phyloP scores from a whole-genome alignment of 2,888 invertebrate species.

The Eubasilissa splendida region DNA sequence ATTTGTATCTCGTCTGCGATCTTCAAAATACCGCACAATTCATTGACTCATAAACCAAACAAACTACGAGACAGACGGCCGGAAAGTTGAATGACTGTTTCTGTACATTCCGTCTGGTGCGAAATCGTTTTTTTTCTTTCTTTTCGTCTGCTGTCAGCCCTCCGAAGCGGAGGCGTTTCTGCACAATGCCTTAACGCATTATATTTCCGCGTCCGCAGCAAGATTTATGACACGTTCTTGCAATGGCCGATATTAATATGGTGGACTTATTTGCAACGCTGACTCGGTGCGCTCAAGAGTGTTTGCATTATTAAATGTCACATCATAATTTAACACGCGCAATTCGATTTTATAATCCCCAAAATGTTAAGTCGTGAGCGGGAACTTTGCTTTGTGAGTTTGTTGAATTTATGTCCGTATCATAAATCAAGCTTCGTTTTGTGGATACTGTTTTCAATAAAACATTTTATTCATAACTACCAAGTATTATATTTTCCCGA shows the following conservation, averaged over 20 bases:
- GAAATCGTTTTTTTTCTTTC: neutral
- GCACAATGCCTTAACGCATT: constrained; percentile 9
- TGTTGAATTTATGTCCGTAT: no score
- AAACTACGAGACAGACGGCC: constrained; percentile 24
- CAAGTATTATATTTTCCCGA: no score
- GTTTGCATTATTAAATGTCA: constrained; percentile 6
- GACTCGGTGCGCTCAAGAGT: neutral
- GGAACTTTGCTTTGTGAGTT: no score
- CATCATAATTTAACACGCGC: neutral
- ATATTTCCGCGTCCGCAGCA: constrained; percentile 12
- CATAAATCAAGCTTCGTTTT: no score
- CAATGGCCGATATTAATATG: neutral
- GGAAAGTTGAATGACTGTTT: constrained; percentile 20
- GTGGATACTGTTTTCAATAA: no score
- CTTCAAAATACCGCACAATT: constrained; percentile 24
- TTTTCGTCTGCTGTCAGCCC: neutral
- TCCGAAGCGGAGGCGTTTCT: neutral
- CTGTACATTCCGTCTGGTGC: constrained; percentile 11
- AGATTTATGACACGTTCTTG: constrained; percentile 24
- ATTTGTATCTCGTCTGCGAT: constrained; percentile 10
- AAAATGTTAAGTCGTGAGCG: neutral
- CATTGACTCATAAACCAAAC: constrained; percentile 26
- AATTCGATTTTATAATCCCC: constrained; percentile 22
- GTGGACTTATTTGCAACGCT: neutral
- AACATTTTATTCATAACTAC: no score